Evolutionary conservation across 1,140 invertebrate genomes (phyloP).

Genomic region (Hypsibius dujardini): DNA sequence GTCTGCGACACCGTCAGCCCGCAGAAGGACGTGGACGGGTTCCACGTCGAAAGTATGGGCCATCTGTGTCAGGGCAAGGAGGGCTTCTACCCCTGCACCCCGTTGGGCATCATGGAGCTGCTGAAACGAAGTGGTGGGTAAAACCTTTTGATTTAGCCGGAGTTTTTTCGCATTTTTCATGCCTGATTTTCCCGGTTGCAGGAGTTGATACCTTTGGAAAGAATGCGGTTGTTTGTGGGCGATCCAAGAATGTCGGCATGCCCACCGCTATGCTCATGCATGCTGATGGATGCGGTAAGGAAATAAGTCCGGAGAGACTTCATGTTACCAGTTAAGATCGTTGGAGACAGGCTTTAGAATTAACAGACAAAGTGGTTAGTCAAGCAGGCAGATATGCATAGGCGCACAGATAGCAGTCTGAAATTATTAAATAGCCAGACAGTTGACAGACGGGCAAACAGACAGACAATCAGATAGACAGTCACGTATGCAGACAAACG

Average conservation of each 20-base stretch:
- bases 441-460: no score
- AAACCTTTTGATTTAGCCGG: no score
- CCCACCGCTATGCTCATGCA: slow-evolving; percentile 63
- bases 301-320: no score
- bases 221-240: slow-evolving; percentile 66
- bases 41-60: slow-evolving; percentile 57
- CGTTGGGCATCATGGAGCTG: slow-evolving; percentile 17
- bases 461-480: no score
- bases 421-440: no score
- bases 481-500: no score
- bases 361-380: no score
- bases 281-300: slow-evolving; percentile 47
- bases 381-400: no score
- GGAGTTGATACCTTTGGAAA: slow-evolving; percentile 59
- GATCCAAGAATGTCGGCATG: slow-evolving; percentile 73
- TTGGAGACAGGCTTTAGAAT: no score
- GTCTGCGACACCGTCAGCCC: slow-evolving; percentile 60
- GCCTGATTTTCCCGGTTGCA: slow-evolving; percentile 32
- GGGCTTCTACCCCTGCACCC: slow-evolving; percentile 16
- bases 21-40: slow-evolving; percentile 76
- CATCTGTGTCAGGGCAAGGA: slow-evolving; percentile 18
- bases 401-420: no score
- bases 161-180: no score
- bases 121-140: neutral
- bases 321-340: no score